Base-by-base conservation (phyloP, 2,888 invertebrate genomes). In the Pseudeuparius sepicola region DNA sequence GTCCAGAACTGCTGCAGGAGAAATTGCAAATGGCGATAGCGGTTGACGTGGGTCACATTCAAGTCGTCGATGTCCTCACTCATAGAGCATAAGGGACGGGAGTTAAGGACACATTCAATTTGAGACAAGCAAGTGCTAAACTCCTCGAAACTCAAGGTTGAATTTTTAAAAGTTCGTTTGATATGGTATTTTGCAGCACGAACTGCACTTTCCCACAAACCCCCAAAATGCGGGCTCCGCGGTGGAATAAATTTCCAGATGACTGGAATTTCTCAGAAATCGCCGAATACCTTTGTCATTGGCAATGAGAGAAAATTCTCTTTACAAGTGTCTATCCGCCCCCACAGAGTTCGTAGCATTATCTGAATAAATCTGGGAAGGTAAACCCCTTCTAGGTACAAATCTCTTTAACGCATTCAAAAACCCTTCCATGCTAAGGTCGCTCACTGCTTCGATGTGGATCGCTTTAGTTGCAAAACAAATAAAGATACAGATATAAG, bases 231-330 rank as follows among this genome's bases (percentile, higher is more conserved):
- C n/a, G 51, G 54, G n/a, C 48, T 39, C 7, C 31, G 23, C 5
- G 55, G 47, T 3, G 52, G 52, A 23, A 47, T 51, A 32, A 55
- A 57, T 24, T 50, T 40, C 53, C 55, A 55, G 2, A 10, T 14
- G 17, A 31, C 31, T 37, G 39, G 16, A 15, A 20, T 33, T 12
- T 26, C 20, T 15, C 16, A n/a, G n/a, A n/a, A n/a, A n/a, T n/a
- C n/a, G n/a, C n/a, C n/a, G n/a, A n/a, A n/a, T n/a, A n/a, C n/a
- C n/a, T n/a, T n/a, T n/a, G n/a, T n/a, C n/a, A n/a, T n/a, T n/a
- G n/a, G n/a, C n/a, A n/a, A n/a, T n/a, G n/a, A n/a, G n/a, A n/a
- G n/a, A n/a, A n/a, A n/a, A n/a, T n/a, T n/a, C n/a, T n/a, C n/a
- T n/a, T n/a, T n/a, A n/a, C n/a, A n/a, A n/a, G n/a, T n/a, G n/a